Evolutionary conservation across 2,888 invertebrate species (phyloP).

Genomic region (Sericinus montela): DNA sequence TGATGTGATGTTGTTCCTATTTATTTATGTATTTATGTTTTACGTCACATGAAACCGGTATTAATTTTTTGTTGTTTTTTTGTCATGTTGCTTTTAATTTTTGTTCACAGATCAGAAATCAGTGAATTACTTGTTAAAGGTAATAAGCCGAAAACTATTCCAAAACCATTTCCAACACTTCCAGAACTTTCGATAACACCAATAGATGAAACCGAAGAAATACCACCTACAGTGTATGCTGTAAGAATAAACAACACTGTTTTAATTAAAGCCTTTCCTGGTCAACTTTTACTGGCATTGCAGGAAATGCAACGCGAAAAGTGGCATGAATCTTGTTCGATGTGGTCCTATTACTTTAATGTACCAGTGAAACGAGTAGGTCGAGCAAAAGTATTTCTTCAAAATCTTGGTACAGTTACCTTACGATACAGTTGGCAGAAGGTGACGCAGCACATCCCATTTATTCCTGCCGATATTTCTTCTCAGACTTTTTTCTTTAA

Average conservation of each 20-base stretch:
- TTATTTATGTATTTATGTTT: too few species aligned
- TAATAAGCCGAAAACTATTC: slow-evolving; percentile 41
- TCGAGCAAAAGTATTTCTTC: slow-evolving; percentile 53
- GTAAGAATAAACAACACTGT: slow-evolving; percentile 59
- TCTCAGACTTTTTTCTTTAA: slow-evolving; percentile 77
- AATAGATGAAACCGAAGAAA: slow-evolving; percentile 18
- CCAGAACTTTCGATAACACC: slow-evolving; percentile 40
- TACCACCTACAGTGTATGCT: slow-evolving; percentile 41
- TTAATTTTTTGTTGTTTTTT: too few species aligned
- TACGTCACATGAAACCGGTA: too few species aligned
- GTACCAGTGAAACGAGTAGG: slow-evolving; percentile 47
- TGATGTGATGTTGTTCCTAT: too few species aligned
- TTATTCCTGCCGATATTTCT: slow-evolving; percentile 45
- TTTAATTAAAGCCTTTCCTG: slow-evolving; percentile 43
- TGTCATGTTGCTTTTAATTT: too few species aligned
- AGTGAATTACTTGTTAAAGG: slow-evolving; percentile 51
- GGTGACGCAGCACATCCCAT: slow-evolving; percentile 44
- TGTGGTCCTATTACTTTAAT: slow-evolving; percentile 68
- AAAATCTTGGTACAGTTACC: slow-evolving; percentile 73
- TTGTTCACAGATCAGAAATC: slow-evolving; percentile 47
- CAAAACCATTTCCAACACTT: slow-evolving; percentile 37
- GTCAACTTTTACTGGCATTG: slow-evolving; percentile 34
- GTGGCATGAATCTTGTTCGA: slow-evolving; percentile 45
- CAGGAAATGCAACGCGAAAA: slow-evolving; percentile 34
- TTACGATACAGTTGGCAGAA: slow-evolving; percentile 73